Base-by-base conservation (phyloP, 35 echinoderm and acorn worm genomes). In the Hemicentrotus pulcherrimus region DNA sequence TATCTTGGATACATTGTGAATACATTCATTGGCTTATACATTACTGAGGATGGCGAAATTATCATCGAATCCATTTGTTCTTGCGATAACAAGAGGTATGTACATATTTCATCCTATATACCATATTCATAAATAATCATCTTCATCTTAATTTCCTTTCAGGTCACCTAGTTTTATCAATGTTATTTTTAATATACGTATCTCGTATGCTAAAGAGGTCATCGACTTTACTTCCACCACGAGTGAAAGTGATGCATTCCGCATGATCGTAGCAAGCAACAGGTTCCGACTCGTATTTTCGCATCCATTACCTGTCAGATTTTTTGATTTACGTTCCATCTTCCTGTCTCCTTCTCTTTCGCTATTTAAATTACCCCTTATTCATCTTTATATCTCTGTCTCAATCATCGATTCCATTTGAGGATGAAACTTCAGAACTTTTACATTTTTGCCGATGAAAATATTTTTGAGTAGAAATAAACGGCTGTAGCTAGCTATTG, bases 81-180 rank as follows among this genome's bases (percentile, higher is more conserved):
- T 90, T 32, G 88, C 88, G n/a, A 90, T 90, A 45, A 45, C 88
- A 90, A 33, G 88, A 33, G 88, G 88, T 90, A 90, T 45, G 88
- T 47, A 22, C 65, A 78, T n/a, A 5, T 28, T 78, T 78, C 28
- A n/a, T 78, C 28, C 28, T 78, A n/a, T 22, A 78, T 78, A 78
- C 19, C 19, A 78, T 78, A 8, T 28, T 78, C 2, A 78, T 78
- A 28, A 78, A 28, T 78, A 8, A 7, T 78, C 19, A 7, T n/a
- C n/a, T n/a, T n/a, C n/a, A n/a, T n/a, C n/a, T 78, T 78, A 28
- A 4, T n/a, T 11, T 78, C 1, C 15, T 78, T 78, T 78, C 22
- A 78, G 19, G 6, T 78, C 65, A 78, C 24, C 65, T 78, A 1
- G 19, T n/a, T 0, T n/a, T 15, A 78, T 28, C 6, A 78, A 78